Base-by-base conservation (phyloP, 2,797 vertebrate species). In the Lerista edwardsae region DNA sequence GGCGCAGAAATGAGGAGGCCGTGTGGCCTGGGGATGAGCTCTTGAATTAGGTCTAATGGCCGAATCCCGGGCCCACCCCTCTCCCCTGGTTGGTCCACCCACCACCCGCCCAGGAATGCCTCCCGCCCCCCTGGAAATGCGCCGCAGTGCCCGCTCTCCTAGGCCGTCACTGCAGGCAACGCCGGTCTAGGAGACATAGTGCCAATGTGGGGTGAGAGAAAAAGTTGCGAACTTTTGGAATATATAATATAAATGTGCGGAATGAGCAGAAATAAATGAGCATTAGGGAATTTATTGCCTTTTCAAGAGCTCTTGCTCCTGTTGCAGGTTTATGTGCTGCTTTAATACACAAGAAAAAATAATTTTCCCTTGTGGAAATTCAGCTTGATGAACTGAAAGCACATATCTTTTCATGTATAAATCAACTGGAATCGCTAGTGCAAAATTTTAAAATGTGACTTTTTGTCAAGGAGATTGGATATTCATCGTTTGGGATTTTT, bases 261-360 rank as follows among this genome's bases (percentile, higher is more conserved):
- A 61, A 27, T 34, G 21, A n/a, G 14, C 7, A 74, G 41, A 51
- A 55, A 83, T 12, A 65, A 75, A 65, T 51, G 41, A 74, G 25
- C 61, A 15, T 67, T 51, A 31, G 76, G 31, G 10, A 68, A 36
- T 44, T 61, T 11, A 75, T 27, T 55, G 47, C 47, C 55, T 57
- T 83, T 75, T 67, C 31, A 68, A 41, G 65, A 78, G 6, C 14
- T 44, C 23, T 1, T 3, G 11, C n/a, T 34, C 55, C 57, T 61
- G 25, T n/a, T 71, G 25, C 23, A 51, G 31, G 6, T 44, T 29
- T 62, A 23, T n/a, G 27, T 64, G 19, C 76, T 73, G 31, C 19
- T 84, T 71, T 84, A 64, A 79, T 79, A 62, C 1, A 15, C n/a
- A 64, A 61, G 80, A 21, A 77, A 21, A 77, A 65, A 59, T 78